Percentiles rank a stretch among this genome's conserved stretches.
Conservation (phyloP, 2,888 invertebrate species). For the Harpalus rufipes region DNA sequence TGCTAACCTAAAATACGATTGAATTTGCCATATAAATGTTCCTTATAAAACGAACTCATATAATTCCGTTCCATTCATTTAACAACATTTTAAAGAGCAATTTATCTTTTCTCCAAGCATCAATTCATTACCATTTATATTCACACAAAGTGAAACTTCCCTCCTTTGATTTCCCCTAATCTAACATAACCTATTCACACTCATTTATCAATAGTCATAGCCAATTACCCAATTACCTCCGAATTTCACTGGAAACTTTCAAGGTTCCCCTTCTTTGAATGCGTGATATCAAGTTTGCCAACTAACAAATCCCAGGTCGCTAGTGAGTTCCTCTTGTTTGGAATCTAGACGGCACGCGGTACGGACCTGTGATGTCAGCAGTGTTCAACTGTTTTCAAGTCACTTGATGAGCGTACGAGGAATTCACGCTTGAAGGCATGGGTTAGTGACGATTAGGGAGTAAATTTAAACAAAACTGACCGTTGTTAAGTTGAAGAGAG, state of each 20-base stretch:
- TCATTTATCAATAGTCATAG: slow-evolving; percentile 14
- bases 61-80: too few species aligned
- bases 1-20: too few species aligned
- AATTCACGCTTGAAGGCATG: background rate
- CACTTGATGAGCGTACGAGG: slow-evolving; percentile 11
- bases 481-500: background rate
- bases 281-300: background rate
- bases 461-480: slow-evolving; percentile 15
- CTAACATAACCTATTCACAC: slow-evolving; percentile 41
- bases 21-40: too few species aligned
- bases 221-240: slow-evolving; percentile 1
- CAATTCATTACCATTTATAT: background rate
- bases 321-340: background rate
- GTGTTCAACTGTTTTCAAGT: slow-evolving; percentile 29
- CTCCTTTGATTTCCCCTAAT: slow-evolving; percentile 6
- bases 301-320: slow-evolving; percentile 8
- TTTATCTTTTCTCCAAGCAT: background rate
- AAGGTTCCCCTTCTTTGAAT: slow-evolving; percentile 39
- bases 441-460: slow-evolving; percentile 18
- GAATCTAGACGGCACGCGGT: background rate
- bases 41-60: too few species aligned
- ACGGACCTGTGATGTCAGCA: slow-evolving; percentile 36
- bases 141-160: background rate
- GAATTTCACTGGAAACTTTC: background rate
- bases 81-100: too few species aligned